Conservation (phyloP, 2,888 invertebrate species). For the Oxyteleia sp. region DNA sequence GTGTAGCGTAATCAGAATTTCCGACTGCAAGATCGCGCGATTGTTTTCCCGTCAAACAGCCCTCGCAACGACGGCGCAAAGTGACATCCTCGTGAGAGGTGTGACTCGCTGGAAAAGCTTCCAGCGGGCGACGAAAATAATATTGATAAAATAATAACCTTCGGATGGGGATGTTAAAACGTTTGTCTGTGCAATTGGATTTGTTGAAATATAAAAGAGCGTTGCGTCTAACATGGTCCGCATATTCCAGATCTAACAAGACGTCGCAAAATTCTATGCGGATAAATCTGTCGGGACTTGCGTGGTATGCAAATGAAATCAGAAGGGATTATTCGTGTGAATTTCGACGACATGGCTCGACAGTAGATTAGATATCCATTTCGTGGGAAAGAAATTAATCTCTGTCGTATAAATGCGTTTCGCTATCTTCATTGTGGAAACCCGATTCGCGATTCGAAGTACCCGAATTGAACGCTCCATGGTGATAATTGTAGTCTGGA, state of each 20-base stretch:
- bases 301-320: conserved; percentile 62
- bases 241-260: conserved; percentile 38
- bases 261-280: conserved; percentile 53
- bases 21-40: neutral
- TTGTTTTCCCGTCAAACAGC: conserved; percentile 31
- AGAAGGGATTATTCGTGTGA: conserved; percentile 57
- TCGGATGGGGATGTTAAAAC: neutral
- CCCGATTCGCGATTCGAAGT: conserved; percentile 1
- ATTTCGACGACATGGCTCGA: conserved; percentile 58
- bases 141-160: too few relatives aligned
- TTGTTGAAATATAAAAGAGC: conserved; percentile 10
- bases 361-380: conserved; percentile 62
- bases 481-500: too few relatives aligned
- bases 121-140: neutral
- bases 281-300: conserved; percentile 54
- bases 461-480: too few relatives aligned
- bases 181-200: conserved; percentile 1
- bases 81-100: neutral
- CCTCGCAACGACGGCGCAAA: too few relatives aligned
- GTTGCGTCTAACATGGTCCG: conserved; percentile 22
- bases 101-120: neutral
- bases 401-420: conserved; percentile 11
- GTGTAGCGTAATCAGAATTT: conserved; percentile 3
- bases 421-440: conserved; percentile 24
- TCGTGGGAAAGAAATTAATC: conserved; percentile 48